Evolutionary conservation across 2,888 invertebrate genomes (phyloP), one percentile per base, ranked within the genome.

Genomic region (Epinotia ramella): DNA sequence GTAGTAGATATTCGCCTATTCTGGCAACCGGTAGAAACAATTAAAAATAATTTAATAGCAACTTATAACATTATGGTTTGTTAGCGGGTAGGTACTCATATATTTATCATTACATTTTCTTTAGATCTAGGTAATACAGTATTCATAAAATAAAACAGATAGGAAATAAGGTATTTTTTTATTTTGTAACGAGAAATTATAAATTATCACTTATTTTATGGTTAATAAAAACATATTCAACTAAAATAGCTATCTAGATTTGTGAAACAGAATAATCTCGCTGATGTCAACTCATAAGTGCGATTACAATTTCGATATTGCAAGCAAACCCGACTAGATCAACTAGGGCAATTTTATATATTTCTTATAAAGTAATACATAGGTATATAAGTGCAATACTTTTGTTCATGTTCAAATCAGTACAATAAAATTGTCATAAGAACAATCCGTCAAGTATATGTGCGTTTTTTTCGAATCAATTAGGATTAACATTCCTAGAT

Each of bases 301-400:
- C 16, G 49, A 16, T 49, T 49, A 49, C 49, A 3, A 5, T 20
- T 63, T 63, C 2, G 9, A 63, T 18, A 40, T 63, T 40, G 40
- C 44, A 44, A 63, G 63, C 40, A 12, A 63, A 40, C 63, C 40
- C 40, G n/a, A 62, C n/a, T 57, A 57, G 9, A 20, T 62, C 16
- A 62, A n/a, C 18, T 40, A 11, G 62, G 62, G 18, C 11, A 57
- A 20, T 20, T 16, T 0, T n/a, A 62, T n/a, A 33, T 18, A 11
- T 1, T 53, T n/a, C 2, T 53, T 53, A n/a, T n/a, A 53, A 53
- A n/a, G n/a, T 53, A n/a, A n/a, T n/a, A n/a, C 7, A 49, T 16
- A 16, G 16, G 7, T 1, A 53, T 53, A 49, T 16, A 53, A n/a
- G 53, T 53, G 53, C 53, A n/a, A 6, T 53, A 40, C 9, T n/a